Conservation (phyloP, 2,797 vertebrate species). For the Varecia variegata region DNA sequence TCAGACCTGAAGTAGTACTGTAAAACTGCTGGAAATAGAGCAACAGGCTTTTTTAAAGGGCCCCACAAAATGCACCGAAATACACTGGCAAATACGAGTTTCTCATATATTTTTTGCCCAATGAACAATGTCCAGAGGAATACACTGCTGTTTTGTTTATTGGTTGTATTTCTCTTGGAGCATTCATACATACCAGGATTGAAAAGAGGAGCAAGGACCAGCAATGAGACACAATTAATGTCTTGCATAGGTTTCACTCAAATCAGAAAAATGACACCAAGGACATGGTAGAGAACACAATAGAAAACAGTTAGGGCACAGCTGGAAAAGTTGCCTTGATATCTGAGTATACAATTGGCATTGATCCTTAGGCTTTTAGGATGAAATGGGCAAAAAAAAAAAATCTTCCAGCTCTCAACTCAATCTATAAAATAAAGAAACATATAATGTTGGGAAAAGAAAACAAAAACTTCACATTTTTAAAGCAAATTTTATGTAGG, state of each 20-base stretch:
- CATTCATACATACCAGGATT: neutral
- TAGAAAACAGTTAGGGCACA: slow-evolving; percentile 23
- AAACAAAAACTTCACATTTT: slow-evolving; percentile 4
- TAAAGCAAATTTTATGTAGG: slow-evolving; percentile 13
- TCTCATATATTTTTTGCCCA: neutral
- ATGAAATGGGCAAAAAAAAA: neutral
- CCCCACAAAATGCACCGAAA: neutral
- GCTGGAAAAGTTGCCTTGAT: slow-evolving; percentile 47
- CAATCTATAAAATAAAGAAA: slow-evolving; percentile 31
- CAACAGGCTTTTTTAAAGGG: neutral
- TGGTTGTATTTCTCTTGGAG: neutral
- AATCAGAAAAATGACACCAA: slow-evolving; percentile 65
- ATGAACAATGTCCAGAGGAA: neutral
- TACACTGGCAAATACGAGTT: neutral
- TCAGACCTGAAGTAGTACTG: neutral
- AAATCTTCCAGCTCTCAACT: neutral
- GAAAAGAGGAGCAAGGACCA: slow-evolving; percentile 45
- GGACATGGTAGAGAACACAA: neutral
- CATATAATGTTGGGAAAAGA: neutral
- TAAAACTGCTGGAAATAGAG: neutral
- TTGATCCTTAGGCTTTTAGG: slow-evolving; percentile 42
- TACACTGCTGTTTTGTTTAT: slow-evolving; percentile 54
- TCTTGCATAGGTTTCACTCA: slow-evolving; percentile 51
- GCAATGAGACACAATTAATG: slow-evolving; percentile 41
- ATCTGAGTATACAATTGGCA: slow-evolving; percentile 25